Base-by-base conservation (phyloP, 1,140 invertebrate genomes). In the Monomorium pharaonis region DNA sequence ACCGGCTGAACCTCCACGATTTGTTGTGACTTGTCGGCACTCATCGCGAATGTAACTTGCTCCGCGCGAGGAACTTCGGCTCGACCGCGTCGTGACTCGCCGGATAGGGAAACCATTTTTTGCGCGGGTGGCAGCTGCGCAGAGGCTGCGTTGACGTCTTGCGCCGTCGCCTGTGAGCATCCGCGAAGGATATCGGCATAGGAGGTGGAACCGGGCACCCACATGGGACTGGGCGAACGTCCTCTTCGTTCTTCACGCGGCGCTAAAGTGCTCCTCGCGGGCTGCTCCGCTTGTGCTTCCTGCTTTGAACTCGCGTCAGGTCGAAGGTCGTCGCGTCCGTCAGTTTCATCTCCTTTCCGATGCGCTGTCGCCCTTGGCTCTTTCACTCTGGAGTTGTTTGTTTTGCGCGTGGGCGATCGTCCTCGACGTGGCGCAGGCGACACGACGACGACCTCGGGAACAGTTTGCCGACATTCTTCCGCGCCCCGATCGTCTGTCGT, bases 151-250 rank as follows among this genome's bases (percentile, higher is more conserved):
- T 56, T 81, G 10, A 24, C 0, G n/a, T n/a, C n/a, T 51, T 83
- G 91, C 49, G 87, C 85, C 3, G 78, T 86, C 3, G 78, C 77
- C 3, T 92, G 92, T 42, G 90, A 88, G 65, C 94, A 92, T 63
- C 97, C 97, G 69, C 96, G 96, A 12, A 98, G 95, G 81, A 98
- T 97, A 93, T 98, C 97, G 7, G 97, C 97, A 92, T 98, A 98
- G 42, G 97, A 96, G 16, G 96, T 96, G 14, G 96, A 97, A 44
- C 97, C 97, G 0, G 97, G 97, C 10, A 95, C 91, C 97, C 97
- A 98, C 85, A 97, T 96, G 18, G 97, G 97, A 93, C 97, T 97
- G 16, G 96, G 96, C 3, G 97, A 97, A 85, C 97, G 94, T 21
- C 93, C 93, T 84, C 96, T 93, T 44, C 49, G 88, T 54, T 93